Evolutionary conservation across 2,113 vertebrate genomes (phyloP).

Genomic region (Leptodactylus fuscus): DNA sequence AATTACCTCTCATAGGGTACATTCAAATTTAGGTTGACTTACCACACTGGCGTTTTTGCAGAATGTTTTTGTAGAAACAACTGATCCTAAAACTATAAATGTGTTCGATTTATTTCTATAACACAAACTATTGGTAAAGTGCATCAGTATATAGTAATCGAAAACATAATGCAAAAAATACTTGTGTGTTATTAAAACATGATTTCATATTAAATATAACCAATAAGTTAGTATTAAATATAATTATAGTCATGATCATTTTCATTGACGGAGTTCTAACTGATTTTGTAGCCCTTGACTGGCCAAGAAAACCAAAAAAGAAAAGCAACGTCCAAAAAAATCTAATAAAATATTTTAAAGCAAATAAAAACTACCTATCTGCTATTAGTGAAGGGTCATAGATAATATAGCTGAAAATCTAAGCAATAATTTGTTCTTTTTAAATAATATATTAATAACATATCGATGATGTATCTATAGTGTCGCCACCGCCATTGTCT

Average conservation of each 20-base stretch:
- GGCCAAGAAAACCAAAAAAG: neutral
- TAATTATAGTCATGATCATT: neutral
- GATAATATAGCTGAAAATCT: neutral
- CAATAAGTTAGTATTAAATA: no score
- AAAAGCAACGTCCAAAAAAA: neutral
- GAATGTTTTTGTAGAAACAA: neutral
- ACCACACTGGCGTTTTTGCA: neutral
- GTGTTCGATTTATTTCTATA: neutral
- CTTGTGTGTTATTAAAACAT: no score
- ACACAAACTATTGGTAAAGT: no score
- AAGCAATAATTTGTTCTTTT: no score
- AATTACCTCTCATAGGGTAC: neutral
- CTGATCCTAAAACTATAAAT: neutral
- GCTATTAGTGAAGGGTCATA: neutral
- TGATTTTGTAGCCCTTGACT: no score
- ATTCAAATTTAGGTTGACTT: neutral
- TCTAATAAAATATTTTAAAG: neutral
- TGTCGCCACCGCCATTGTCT: neutral
- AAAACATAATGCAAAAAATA: neutral
- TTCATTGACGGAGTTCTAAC: neutral
- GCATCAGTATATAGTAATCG: neutral
- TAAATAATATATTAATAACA: neutral
- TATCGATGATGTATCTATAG: no score
- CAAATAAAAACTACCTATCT: neutral
- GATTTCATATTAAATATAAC: neutral